Percentiles rank a stretch among this genome's conserved stretches.
These are phyloP conservation scores for Tetramorium bicarinatum DNA, from an alignment of 2,888 invertebrate species.

Conservation along the genomic window DNA sequence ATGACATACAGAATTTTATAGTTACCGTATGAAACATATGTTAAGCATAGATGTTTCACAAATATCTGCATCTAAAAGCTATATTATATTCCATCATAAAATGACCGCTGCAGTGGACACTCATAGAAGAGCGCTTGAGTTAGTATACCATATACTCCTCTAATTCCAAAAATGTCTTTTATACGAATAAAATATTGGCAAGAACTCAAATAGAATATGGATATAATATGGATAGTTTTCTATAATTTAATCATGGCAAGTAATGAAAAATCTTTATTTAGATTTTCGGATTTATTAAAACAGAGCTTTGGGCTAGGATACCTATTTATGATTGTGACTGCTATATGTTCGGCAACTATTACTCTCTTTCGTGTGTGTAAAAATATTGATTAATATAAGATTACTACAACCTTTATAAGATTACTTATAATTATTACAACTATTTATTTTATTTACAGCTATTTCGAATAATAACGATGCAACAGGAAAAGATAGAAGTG, in stretches of 20 bases:
- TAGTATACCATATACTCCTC: not conserved
- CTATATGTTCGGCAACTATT: not conserved
- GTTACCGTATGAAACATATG: conserved; percentile 29
- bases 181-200: not conserved
- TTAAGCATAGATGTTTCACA: not conserved
- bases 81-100: not conserved
- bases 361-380: conserved; percentile 2
- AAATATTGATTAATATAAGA: not conserved
- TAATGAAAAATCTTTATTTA: conserved; percentile 9
- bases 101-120: conserved; percentile 2
- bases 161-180: not conserved
- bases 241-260: not conserved
- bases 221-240: not conserved
- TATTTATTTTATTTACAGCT: conserved; percentile 23
- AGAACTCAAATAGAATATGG: not conserved
- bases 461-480: conserved; percentile 1
- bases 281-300: conserved; percentile 15
- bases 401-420: not conserved
- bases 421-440: not conserved
- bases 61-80: too few relatives aligned
- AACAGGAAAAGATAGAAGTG: not conserved
- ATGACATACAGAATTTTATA: conserved; percentile 31
- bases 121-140: conserved; percentile 7
- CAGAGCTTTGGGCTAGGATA: not conserved
- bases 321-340: not conserved